Conservation (phyloP, 2,113 vertebrate genomes). For the Upupa epops region DNA sequence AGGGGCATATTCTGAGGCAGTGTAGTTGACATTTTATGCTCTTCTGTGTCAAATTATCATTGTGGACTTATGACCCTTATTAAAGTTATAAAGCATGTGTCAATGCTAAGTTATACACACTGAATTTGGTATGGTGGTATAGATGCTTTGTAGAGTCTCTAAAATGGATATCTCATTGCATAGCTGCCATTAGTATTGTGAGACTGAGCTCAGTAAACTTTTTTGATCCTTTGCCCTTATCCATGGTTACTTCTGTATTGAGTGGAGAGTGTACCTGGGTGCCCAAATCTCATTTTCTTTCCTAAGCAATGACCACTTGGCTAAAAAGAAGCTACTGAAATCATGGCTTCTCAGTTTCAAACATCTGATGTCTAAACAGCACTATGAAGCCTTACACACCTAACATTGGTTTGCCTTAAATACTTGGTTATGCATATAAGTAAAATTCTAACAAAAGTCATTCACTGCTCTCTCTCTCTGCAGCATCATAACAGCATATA, state of each 20-base stretch:
- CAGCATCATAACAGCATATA: background rate
- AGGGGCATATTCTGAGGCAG: background rate
- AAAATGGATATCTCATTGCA: background rate
- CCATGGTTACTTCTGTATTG: background rate
- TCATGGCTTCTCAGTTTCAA: background rate
- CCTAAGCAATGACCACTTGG: background rate
- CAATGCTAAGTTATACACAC: background rate
- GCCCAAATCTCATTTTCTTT: background rate
- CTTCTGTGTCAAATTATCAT: background rate
- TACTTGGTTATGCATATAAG: background rate
- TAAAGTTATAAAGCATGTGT: background rate
- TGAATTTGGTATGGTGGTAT: background rate
- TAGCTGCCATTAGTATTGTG: background rate
- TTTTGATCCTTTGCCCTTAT: background rate
- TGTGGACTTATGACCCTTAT: background rate
- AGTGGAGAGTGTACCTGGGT: background rate
- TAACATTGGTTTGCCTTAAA: accelerated
- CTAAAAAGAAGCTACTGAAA: background rate
- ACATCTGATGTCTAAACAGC: background rate
- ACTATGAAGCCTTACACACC: background rate
- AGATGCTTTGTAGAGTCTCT: background rate
- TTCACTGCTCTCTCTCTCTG: background rate
- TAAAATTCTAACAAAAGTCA: background rate
- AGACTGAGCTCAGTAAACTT: background rate
- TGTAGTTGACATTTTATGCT: background rate